These are phyloP conservation scores for Isaurus tuberculatus DNA, from an alignment of 92 coral and sea anemone species.

Conservation along the genomic window DNA sequence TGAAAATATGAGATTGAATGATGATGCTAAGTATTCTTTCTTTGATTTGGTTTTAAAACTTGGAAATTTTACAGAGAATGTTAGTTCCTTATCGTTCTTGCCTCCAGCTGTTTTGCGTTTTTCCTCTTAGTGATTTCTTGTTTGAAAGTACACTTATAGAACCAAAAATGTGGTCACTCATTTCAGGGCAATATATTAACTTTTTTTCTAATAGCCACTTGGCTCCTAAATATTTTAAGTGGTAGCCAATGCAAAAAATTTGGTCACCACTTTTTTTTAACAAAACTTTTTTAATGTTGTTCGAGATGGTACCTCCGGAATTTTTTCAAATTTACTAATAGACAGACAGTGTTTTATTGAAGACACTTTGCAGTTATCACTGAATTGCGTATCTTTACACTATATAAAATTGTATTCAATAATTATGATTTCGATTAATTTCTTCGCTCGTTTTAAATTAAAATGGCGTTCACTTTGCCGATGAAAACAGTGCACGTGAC, in stretches of 20 bases:
- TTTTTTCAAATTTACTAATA: not conserved
- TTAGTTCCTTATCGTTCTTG: too few relatives aligned
- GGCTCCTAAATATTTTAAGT: not conserved
- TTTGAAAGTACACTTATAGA: not conserved
- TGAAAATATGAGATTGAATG: not conserved
- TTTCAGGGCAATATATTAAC: not conserved
- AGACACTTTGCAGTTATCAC: not conserved
- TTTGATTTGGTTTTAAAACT: too few relatives aligned
- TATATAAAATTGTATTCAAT: not conserved
- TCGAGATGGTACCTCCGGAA: too few relatives aligned
- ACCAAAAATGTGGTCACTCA: not conserved
- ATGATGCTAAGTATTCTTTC: not conserved
- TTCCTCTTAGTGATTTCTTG: not conserved
- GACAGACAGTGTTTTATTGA: not conserved
- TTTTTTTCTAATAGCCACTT: too few relatives aligned
- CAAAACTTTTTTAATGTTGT: too few relatives aligned
- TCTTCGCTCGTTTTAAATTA: not conserved
- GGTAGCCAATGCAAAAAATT: not conserved
- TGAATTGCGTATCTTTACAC: not conserved
- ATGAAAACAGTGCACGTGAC: too few relatives aligned
- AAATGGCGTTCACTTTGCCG: not conserved
- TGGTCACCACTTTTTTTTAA: not conserved
- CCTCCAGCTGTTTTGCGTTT: not conserved
- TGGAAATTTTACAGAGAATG: too few relatives aligned
- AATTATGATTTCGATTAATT: not conserved